These are phyloP conservation scores for Sinocyclocheilus anophthalmus DNA, from an alignment of 2,113 vertebrate genomes.

Conservation along the genomic window DNA sequence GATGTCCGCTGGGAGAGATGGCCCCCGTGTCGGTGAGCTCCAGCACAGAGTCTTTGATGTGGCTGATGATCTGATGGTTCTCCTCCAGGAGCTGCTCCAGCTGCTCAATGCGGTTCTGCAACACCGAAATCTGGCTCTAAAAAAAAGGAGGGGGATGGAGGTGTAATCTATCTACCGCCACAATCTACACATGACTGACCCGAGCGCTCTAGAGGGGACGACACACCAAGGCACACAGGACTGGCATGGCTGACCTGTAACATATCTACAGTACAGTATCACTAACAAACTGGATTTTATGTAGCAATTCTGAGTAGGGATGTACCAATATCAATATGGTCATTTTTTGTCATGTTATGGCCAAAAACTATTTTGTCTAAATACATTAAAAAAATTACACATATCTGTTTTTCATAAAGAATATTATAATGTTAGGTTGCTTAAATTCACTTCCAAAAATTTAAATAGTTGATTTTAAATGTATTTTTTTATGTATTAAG, in stretches of 20 bases:
- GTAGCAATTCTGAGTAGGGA: too few species aligned
- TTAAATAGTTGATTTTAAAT: too few species aligned
- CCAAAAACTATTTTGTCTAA: too few species aligned
- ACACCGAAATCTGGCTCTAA: constrained; percentile 96
- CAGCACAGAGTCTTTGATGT: constrained; percentile 98
- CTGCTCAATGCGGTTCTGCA: constrained; percentile 97
- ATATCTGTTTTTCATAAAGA: too few species aligned
- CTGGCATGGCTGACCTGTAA: not conserved
- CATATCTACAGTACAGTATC: not conserved
- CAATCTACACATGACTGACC: constrained; percentile 6
- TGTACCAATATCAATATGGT: too few species aligned
- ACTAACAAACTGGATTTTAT: not conserved
- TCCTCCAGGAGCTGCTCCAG: constrained; percentile 97
- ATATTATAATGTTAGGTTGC: too few species aligned
- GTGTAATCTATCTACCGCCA: constrained; percentile 39
- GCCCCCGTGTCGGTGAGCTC: constrained; percentile 92
- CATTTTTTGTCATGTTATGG: too few species aligned
- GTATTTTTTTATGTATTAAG: too few species aligned
- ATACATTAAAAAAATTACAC: too few species aligned
- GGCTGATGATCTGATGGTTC: constrained; percentile 98
- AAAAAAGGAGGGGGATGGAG: constrained; percentile 33
- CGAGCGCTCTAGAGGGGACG: not conserved
- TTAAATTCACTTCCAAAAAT: too few species aligned
- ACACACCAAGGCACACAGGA: not conserved
- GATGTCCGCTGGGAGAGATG: constrained; percentile 77